Evolutionary conservation across 2,888 invertebrate species (phyloP).

Genomic region (Prosapia bicincta): DNA sequence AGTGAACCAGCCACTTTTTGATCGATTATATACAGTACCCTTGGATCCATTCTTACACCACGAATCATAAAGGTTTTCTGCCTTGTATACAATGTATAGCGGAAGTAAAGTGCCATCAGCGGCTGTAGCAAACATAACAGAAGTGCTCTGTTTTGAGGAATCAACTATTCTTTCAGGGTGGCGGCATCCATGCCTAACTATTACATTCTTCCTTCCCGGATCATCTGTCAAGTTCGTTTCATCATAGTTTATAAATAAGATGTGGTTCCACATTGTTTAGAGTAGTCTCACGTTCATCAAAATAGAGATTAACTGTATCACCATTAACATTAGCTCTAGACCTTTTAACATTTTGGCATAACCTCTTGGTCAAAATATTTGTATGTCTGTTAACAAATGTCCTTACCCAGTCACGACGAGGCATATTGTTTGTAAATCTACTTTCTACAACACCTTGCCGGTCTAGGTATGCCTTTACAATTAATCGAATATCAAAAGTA

Average conservation of each 20-base stretch:
- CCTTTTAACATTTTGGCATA: conserved; percentile 32
- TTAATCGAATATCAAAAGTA: conserved; percentile 27
- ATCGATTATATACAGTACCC: too few relatives aligned
- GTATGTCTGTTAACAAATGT: conserved; percentile 25
- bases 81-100: conserved; percentile 43
- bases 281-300: conserved; percentile 31
- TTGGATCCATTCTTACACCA: too few relatives aligned
- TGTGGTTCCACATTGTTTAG: conserved; percentile 33
- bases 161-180: too few relatives aligned
- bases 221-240: conserved; percentile 36
- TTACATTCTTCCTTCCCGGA: too few relatives aligned
- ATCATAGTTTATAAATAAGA: conserved; percentile 39
- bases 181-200: too few relatives aligned
- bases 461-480: conserved; percentile 27
- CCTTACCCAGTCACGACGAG: conserved; percentile 19
- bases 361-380: conserved; percentile 16
- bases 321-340: conserved; percentile 27
- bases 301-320: conserved; percentile 35
- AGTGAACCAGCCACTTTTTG: conserved; percentile 44
- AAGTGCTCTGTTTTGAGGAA: too few relatives aligned
- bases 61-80: conserved; percentile 40
- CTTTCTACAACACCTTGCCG: conserved; percentile 3
- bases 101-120: conserved; percentile 42
- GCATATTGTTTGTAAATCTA: conserved; percentile 25
- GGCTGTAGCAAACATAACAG: conserved; percentile 42